Evolutionary conservation across 2,113 vertebrate species (phyloP).

Genomic region (Leptocoma aspasia): DNA sequence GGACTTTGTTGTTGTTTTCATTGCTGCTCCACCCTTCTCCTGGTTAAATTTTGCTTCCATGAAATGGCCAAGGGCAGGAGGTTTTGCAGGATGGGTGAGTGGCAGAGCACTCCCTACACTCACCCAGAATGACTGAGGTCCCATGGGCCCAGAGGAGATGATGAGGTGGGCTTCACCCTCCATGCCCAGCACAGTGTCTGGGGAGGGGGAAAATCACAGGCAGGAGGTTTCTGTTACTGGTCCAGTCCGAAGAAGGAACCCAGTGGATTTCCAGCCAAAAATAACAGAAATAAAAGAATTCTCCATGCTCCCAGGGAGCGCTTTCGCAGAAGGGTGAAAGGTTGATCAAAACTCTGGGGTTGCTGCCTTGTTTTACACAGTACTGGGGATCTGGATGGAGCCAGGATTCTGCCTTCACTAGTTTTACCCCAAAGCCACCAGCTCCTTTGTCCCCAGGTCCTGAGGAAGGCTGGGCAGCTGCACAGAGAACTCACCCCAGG

Average conservation of each 20-base stretch:
- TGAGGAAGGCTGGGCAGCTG: background rate
- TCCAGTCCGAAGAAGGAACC: background rate
- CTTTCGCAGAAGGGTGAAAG: background rate
- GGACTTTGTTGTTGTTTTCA: background rate
- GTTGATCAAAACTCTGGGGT: background rate
- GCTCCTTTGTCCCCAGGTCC: background rate
- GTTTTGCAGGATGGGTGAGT: background rate
- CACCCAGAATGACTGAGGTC: rapidly evolving
- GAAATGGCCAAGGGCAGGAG: background rate
- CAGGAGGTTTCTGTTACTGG: background rate
- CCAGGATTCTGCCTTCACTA: background rate
- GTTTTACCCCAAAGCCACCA: background rate
- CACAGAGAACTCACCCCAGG: background rate
- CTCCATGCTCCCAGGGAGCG: background rate
- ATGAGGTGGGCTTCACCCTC: background rate
- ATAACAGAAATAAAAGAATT: background rate
- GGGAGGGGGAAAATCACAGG: background rate
- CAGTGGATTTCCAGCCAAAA: background rate
- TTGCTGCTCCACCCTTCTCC: background rate
- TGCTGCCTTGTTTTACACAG: background rate
- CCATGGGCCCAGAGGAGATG: rapidly evolving
- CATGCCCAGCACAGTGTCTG: background rate
- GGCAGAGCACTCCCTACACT: background rate
- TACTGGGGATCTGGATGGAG: background rate
- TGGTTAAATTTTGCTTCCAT: background rate